These are phyloP conservation scores for Athripsodes cinereus DNA, from an alignment of 2,888 invertebrate species.

Conservation along the genomic window DNA sequence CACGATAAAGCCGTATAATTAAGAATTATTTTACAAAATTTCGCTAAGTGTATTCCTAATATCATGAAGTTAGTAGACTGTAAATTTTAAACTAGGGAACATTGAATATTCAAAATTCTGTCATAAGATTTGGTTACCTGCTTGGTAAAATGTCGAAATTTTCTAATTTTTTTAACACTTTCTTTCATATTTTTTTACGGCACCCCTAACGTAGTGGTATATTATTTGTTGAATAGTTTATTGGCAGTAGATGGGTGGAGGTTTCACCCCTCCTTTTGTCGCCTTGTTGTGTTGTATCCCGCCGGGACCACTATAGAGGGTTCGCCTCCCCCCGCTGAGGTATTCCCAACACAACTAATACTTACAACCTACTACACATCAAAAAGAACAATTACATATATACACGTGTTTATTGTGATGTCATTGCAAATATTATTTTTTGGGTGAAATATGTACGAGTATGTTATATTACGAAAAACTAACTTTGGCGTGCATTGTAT, in stretches of 20 bases:
- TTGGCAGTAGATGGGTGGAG: constrained; percentile 2
- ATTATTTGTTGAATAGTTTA: constrained; percentile 6
- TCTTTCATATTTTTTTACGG: not conserved
- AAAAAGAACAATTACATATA: constrained; percentile 7
- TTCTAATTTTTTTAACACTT: too few relatives aligned
- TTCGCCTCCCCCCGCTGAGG: constrained; percentile 6
- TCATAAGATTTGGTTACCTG: too few relatives aligned
- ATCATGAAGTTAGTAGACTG: too few relatives aligned
- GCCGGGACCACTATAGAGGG: constrained; percentile 14
- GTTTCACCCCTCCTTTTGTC: constrained; percentile 15
- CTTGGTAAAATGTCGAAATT: too few relatives aligned
- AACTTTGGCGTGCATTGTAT: too few relatives aligned
- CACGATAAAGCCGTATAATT: too few relatives aligned
- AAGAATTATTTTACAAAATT: too few relatives aligned
- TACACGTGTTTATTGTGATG: not conserved
- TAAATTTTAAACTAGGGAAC: too few relatives aligned
- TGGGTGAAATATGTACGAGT: too few relatives aligned
- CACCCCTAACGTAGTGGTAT: not conserved
- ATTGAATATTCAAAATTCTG: too few relatives aligned
- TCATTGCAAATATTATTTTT: not conserved
- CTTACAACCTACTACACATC: not conserved
- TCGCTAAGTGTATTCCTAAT: too few relatives aligned
- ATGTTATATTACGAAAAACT: too few relatives aligned
- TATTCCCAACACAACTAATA: not conserved
- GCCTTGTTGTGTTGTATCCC: constrained; percentile 17